These are phyloP conservation scores for Rhadina sibilatrix DNA, from an alignment of 2,113 vertebrate genomes.

Conservation along the genomic window DNA sequence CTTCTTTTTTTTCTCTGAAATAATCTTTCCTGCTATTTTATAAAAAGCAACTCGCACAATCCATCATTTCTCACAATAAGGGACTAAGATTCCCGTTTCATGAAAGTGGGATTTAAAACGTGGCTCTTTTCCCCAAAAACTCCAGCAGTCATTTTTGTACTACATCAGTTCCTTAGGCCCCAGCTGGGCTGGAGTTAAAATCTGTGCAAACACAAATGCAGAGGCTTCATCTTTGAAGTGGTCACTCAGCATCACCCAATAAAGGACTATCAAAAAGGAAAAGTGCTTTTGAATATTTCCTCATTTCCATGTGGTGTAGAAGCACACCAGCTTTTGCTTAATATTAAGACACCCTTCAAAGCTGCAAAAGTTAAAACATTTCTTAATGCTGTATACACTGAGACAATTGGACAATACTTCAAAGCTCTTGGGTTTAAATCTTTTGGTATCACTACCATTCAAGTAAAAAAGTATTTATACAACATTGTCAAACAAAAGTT, in stretches of 20 bases:
- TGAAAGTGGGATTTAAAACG: background rate
- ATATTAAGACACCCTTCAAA: conserved; percentile 44
- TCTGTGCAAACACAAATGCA: conserved; percentile 1
- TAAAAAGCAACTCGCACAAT: background rate
- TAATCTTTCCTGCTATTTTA: background rate
- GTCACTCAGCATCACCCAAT: conserved; percentile 20
- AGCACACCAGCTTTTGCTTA: conserved; percentile 7
- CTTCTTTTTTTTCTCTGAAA: background rate
- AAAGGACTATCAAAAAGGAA: conserved; percentile 17
- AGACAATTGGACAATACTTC: conserved; percentile 46
- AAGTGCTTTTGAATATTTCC: conserved; percentile 16
- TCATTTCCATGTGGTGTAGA: conserved; percentile 27
- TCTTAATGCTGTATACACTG: background rate
- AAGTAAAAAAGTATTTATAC: conserved; percentile 31
- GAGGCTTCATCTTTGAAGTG: conserved; percentile 11
- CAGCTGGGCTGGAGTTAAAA: background rate
- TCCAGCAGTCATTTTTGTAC: background rate
- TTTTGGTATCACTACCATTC: background rate
- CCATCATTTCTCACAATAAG: background rate
- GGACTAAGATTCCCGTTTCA: background rate
- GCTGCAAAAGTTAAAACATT: conserved; percentile 36
- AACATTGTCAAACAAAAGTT: conserved; percentile 24
- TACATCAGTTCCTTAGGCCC: background rate
- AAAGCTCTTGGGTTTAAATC: conserved; percentile 9
- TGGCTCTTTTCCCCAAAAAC: background rate